These are phyloP conservation scores for Ectropis grisescens DNA, from an alignment of 1,140 invertebrate genomes.

Conservation along the genomic window DNA sequence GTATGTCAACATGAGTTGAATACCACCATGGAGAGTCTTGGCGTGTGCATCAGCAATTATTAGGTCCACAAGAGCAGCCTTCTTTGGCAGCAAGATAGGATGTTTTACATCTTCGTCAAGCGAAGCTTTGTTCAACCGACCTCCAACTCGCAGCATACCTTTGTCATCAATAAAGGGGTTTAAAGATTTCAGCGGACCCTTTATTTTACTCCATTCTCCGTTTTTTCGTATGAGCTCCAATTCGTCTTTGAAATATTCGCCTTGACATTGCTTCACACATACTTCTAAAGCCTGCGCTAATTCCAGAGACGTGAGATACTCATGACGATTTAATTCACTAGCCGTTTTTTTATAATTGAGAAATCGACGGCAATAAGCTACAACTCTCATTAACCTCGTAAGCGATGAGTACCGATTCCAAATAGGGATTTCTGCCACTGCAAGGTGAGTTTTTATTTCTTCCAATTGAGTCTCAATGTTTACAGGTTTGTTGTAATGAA, in stretches of 20 bases:
- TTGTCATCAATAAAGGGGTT: slow-evolving; percentile 1
- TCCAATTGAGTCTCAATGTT: slow-evolving; percentile 2
- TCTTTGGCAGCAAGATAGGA: slow-evolving; percentile 16
- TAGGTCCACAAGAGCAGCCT: slow-evolving; percentile 7
- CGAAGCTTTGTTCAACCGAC: not conserved
- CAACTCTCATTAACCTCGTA: not conserved
- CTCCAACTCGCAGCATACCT: slow-evolving; percentile 1
- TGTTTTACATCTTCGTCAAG: slow-evolving; percentile 6
- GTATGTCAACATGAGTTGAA: slow-evolving; percentile 15
- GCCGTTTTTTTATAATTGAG: not conserved
- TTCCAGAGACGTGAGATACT: not conserved
- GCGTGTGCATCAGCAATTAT: slow-evolving; percentile 21
- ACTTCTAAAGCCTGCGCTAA: not conserved
- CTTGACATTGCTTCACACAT: not conserved
- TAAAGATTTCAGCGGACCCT: not conserved
- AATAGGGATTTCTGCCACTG: not conserved
- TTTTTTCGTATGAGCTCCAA: not conserved
- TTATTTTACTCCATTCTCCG: not conserved
- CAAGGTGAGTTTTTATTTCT: slow-evolving; percentile 2
- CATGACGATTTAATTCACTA: no score
- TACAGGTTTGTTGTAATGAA: slow-evolving; percentile 2
- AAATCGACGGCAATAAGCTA: not conserved
- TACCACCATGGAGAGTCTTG: slow-evolving; percentile 25
- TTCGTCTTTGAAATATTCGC: not conserved
- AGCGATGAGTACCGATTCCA: not conserved